Conservation (phyloP, 2,797 vertebrate species). For the Danio tinwini region DNA sequence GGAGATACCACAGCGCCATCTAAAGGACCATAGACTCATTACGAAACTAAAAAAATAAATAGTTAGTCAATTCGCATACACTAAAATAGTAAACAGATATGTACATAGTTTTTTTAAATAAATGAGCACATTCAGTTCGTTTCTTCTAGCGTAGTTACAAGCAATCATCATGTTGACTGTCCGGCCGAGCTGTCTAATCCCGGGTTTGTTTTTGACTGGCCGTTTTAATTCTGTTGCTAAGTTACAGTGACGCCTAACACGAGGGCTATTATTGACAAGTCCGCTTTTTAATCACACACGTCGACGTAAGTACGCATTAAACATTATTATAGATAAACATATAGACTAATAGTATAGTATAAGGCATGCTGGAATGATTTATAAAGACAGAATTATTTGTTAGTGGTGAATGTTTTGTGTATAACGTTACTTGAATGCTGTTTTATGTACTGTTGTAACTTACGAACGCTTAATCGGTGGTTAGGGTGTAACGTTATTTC, state of each 20-base stretch:
- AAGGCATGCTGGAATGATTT: background rate
- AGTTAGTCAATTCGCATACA: background rate
- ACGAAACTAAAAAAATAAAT: background rate
- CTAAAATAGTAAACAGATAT: background rate
- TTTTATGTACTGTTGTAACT: too few relatives aligned
- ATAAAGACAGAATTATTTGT: background rate
- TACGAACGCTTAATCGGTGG: too few relatives aligned
- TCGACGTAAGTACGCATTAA: constrained; percentile 11
- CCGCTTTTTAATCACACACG: background rate
- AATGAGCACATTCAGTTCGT: background rate
- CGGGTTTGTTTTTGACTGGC: constrained; percentile 1
- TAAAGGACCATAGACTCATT: background rate
- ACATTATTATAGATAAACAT: background rate
- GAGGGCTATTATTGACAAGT: background rate
- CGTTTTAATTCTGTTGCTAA: constrained; percentile 38
- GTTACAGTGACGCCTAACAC: constrained; percentile 11
- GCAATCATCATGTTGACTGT: background rate
- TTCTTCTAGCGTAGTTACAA: background rate
- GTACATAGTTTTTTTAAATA: background rate
- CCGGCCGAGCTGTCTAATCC: background rate
- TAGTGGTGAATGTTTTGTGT: background rate
- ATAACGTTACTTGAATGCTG: background rate
- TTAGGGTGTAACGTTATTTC: too few relatives aligned
- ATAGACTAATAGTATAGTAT: background rate
- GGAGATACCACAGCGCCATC: constrained; percentile 32